phyloP scores from a whole-genome alignment of 2,113 vertebrate genomes.

The Irena cyanogastra region DNA sequence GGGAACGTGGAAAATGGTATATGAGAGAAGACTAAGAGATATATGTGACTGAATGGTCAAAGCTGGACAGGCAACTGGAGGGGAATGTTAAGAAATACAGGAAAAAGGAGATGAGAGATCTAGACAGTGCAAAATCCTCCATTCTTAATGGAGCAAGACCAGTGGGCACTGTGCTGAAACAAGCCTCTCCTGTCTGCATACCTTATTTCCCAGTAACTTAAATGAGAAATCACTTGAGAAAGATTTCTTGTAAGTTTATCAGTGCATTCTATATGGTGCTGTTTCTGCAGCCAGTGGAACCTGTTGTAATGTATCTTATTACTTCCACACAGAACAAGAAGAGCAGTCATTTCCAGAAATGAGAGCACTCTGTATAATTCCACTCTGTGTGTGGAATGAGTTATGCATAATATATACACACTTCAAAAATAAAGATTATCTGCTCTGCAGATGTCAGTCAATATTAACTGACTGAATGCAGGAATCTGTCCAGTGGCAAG shows the following conservation, averaged over 20 bases:
- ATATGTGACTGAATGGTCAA: neutral
- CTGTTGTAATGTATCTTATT: neutral
- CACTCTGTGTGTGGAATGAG: neutral
- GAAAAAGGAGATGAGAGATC: neutral
- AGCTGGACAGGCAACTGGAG: neutral
- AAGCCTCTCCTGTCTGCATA: neutral
- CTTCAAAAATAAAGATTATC: constrained; percentile 8
- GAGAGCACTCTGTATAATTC: constrained; percentile 19
- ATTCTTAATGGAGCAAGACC: neutral
- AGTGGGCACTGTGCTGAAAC: neutral
- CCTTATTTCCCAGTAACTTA: neutral
- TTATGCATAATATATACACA: constrained; percentile 19
- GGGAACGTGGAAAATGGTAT: neutral
- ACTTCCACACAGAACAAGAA: neutral
- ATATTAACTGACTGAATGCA: neutral
- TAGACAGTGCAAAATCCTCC: neutral
- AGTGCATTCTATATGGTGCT: neutral
- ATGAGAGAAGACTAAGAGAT: neutral
- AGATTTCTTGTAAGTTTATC: constrained; percentile 6
- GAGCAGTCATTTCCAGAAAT: constrained; percentile 47
- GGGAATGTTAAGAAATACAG: neutral
- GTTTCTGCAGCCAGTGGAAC: neutral
- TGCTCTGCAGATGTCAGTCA: neutral
- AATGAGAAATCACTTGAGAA: neutral
- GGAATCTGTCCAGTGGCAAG: neutral